Conservation (phyloP, 1,140 invertebrate species). For the Meloidogyne hapla region DNA sequence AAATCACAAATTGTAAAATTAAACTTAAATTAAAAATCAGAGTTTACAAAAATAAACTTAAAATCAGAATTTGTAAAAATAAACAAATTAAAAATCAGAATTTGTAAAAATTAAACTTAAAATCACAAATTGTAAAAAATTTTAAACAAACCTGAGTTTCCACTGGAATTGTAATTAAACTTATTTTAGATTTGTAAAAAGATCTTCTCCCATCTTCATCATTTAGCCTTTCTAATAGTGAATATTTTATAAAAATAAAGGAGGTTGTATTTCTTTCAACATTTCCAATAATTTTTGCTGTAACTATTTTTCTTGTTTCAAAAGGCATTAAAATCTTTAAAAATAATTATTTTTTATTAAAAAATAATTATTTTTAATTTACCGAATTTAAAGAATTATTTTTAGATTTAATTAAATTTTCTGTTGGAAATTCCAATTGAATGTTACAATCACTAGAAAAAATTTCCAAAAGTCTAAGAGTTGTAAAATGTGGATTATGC, state of each 20-base stretch:
- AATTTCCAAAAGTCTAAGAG: constrained; percentile 82
- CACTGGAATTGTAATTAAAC: constrained; percentile 19
- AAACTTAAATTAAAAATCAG: too few species aligned
- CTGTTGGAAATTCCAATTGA: constrained; percentile 75
- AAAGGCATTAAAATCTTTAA: constrained; percentile 78
- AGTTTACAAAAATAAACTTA: too few species aligned
- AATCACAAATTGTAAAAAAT: neutral
- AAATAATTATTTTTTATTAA: neutral
- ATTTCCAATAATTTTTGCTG: constrained; percentile 77
- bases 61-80: too few species aligned
- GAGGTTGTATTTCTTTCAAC: constrained; percentile 78
- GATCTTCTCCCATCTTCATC: constrained; percentile 53
- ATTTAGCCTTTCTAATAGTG: neutral
- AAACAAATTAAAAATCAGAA: too few species aligned
- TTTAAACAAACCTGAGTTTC: constrained; percentile 27
- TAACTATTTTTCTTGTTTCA: constrained; percentile 82
- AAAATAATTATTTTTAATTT: neutral
- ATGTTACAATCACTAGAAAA: constrained; percentile 79
- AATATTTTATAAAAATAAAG: constrained; percentile 74
- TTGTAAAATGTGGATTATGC: constrained; percentile 84
- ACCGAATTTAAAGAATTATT: neutral
- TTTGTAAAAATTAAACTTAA: neutral
- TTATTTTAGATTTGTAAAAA: neutral
- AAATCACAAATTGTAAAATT: too few species aligned
- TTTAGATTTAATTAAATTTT: neutral